Conservation (phyloP, 35 echinoderm and acorn worm genomes). For the Anneissia japonica region DNA sequence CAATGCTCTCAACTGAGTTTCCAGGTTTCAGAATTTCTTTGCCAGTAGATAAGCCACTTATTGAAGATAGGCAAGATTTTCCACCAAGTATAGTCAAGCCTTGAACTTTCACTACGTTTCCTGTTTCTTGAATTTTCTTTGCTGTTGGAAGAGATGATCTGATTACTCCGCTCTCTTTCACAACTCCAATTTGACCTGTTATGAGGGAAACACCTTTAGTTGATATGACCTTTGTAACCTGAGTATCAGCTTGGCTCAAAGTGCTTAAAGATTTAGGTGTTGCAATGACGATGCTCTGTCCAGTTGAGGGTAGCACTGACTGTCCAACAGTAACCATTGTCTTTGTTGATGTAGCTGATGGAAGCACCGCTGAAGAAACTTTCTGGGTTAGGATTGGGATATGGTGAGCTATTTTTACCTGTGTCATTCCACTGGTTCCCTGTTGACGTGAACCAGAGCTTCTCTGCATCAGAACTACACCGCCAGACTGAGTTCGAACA, state of each 20-base stretch:
- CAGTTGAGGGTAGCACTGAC: background rate
- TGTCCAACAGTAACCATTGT: background rate
- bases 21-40: background rate
- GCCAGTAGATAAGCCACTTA: background rate
- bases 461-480: slow-evolving; percentile 79
- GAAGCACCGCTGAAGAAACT: background rate
- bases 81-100: background rate
- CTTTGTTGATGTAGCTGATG: background rate
- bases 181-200: background rate
- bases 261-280: background rate
- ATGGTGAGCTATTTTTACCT: slow-evolving; percentile 37
- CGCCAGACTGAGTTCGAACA: slow-evolving; percentile 65
- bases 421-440: slow-evolving; percentile 54
- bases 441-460: slow-evolving; percentile 41
- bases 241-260: slow-evolving; percentile 4
- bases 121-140: background rate
- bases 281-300: slow-evolving; percentile 10
- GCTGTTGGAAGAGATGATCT: background rate
- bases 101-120: background rate
- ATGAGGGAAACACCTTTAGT: slow-evolving; percentile 3
- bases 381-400: background rate
- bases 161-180: background rate
- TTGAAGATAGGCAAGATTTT: background rate
- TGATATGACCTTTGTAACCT: slow-evolving; percentile 2
- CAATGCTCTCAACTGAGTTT: background rate